These are phyloP conservation scores for Heliocidaris erythrogramma DNA, from an alignment of 35 echinoderm and acorn worm genomes.

Conservation along the genomic window DNA sequence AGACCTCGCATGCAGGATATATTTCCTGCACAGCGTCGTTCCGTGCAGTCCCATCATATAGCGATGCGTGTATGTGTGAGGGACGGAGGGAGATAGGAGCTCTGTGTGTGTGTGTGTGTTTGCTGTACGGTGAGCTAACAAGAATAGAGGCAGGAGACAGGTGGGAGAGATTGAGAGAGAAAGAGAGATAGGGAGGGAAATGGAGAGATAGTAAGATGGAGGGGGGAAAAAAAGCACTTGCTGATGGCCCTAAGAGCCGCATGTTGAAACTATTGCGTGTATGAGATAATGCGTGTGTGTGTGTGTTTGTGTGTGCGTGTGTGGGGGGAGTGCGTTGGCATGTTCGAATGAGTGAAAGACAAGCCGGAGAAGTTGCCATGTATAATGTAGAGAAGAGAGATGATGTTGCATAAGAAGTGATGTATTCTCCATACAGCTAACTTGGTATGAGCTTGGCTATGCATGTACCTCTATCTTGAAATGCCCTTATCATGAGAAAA, in stretches of 20 bases:
- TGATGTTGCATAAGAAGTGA: constrained; percentile 16
- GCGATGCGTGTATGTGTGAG: not conserved
- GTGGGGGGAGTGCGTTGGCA: not conserved
- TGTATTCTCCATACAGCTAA: not conserved
- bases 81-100: not conserved
- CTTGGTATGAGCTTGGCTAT: not conserved
- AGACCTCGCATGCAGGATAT: constrained; percentile 6
- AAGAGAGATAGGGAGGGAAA: not conserved
- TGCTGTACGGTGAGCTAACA: not conserved
- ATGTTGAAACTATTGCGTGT: constrained; percentile 1
- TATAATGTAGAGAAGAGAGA: not conserved
- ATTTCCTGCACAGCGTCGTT: not conserved
- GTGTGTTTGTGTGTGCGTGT: not conserved
- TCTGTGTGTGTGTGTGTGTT: not conserved
- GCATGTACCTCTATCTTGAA: not conserved
- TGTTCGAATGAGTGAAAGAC: not conserved
- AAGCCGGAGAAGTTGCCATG: not conserved
- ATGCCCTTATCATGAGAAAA: not conserved
- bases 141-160: not conserved
- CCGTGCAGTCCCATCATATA: not conserved
- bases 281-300: not conserved
- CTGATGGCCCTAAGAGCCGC: not conserved
- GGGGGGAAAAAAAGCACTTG: not conserved
- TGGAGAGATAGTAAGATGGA: not conserved
- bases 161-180: not conserved